Evolutionary conservation across 1,140 invertebrate species (phyloP).

Genomic region (Drosophila nannoptera): DNA sequence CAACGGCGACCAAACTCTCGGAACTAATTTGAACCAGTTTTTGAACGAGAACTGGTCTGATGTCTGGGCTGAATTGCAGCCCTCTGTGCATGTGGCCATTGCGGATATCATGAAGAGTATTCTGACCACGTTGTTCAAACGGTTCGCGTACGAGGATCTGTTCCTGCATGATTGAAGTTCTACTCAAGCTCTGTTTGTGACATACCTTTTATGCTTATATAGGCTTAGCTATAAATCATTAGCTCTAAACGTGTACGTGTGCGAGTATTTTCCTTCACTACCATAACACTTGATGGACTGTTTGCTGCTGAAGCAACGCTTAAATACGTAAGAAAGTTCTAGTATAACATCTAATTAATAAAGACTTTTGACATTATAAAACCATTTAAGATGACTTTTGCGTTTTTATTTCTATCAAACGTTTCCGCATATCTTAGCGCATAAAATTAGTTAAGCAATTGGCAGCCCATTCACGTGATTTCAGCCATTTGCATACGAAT

Average conservation of each 20-base stretch:
- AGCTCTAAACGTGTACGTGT: constrained; percentile 48
- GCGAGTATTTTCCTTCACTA: constrained; percentile 64
- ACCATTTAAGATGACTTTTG: background rate
- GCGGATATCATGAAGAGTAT: constrained; percentile 81
- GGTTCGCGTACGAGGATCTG: constrained; percentile 74
- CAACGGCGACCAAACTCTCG: constrained; percentile 84
- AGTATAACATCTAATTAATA: constrained; percentile 44
- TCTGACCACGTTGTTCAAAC: constrained; percentile 63
- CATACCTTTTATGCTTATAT: constrained; percentile 7
- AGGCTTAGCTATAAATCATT: constrained; percentile 24
- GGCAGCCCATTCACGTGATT: constrained; percentile 58
- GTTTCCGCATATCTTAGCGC: constrained; percentile 53
- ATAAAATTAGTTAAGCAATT: constrained; percentile 44
- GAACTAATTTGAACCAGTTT: constrained; percentile 82
- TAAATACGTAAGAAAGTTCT: constrained; percentile 48
- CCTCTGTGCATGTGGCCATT: constrained; percentile 81
- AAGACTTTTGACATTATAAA: constrained; percentile 19
- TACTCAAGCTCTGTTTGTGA: background rate
- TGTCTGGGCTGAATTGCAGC: constrained; percentile 81
- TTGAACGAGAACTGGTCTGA: constrained; percentile 83
- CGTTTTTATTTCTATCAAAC: constrained; percentile 16
- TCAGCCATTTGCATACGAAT: constrained; percentile 51
- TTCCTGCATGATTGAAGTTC: constrained; percentile 56
- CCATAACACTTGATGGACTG: constrained; percentile 41
- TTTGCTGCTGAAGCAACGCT: constrained; percentile 41